These are phyloP conservation scores for Panopea generosa DNA, from an alignment of 2,888 invertebrate species.

Conservation along the genomic window DNA sequence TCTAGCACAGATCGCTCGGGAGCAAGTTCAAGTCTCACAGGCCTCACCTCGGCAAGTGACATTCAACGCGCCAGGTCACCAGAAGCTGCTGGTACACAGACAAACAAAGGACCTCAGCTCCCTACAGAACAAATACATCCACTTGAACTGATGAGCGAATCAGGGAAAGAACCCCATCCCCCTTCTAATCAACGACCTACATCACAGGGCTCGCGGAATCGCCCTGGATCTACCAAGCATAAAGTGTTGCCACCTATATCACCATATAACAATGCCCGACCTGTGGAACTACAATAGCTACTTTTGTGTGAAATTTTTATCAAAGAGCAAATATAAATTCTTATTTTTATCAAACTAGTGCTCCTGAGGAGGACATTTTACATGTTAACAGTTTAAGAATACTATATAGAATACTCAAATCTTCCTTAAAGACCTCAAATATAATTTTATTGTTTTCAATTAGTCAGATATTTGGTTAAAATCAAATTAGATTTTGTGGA, in stretches of 20 bases:
- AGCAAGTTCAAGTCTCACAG: slow-evolving; percentile 73
- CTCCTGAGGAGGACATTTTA: too few relatives aligned
- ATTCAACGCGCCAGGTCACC: slow-evolving; percentile 53
- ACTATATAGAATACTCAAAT: too few relatives aligned
- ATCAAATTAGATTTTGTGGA: too few relatives aligned
- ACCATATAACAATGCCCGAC: slow-evolving; percentile 10
- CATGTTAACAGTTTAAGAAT: too few relatives aligned
- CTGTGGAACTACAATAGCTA: slow-evolving; percentile 41
- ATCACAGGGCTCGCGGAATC: slow-evolving; percentile 65
- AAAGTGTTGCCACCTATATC: slow-evolving; percentile 81
- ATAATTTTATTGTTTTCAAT: too few relatives aligned
- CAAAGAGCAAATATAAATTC: slow-evolving; percentile 1
- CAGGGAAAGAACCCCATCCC: slow-evolving; percentile 62
- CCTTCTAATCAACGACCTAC: slow-evolving; percentile 68
- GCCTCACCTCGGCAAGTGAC: slow-evolving; percentile 77
- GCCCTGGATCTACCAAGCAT: slow-evolving; percentile 80
- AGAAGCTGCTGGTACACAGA: slow-evolving; percentile 40
- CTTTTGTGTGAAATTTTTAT: too few relatives aligned
- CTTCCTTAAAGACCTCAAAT: too few relatives aligned
- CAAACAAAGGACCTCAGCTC: slow-evolving; percentile 58
- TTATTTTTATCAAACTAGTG: too few relatives aligned
- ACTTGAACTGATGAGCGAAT: slow-evolving; percentile 75
- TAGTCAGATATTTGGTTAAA: too few relatives aligned
- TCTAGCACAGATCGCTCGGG: slow-evolving; percentile 73
- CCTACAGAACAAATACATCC: slow-evolving; percentile 78